Evolutionary conservation across 2,888 invertebrate genomes (phyloP).

Genomic region (Vanessa cardui): DNA sequence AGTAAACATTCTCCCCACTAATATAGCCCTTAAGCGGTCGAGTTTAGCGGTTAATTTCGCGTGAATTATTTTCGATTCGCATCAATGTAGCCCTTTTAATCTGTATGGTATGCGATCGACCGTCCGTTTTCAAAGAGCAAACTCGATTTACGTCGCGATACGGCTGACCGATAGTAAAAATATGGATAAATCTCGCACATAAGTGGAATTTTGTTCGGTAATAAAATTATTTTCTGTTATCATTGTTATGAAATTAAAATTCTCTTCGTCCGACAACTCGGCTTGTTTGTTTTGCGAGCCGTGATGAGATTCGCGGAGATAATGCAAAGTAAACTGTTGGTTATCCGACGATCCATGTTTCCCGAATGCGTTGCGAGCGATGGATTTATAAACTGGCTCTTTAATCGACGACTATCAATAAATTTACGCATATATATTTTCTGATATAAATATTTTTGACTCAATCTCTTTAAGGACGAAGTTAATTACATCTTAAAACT

Average conservation of each 20-base stretch:
- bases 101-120: conserved; percentile 13
- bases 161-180: conserved; percentile 27
- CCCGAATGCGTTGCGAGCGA: not conserved
- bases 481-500: no score
- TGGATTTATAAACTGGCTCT: no score
- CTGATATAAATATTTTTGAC: no score
- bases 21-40: not conserved
- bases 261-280: conserved; percentile 10
- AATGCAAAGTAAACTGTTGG: conserved; percentile 6
- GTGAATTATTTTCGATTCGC: not conserved
- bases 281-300: conserved; percentile 5
- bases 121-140: conserved; percentile 23
- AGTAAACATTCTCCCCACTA: not conserved
- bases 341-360: not conserved
- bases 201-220: conserved; percentile 24
- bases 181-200: conserved; percentile 28
- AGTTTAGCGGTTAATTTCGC: not conserved
- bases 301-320: conserved; percentile 1
- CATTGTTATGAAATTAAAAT: conserved; percentile 22
- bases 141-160: conserved; percentile 28
- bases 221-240: conserved; percentile 30
- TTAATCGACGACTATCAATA: not conserved
- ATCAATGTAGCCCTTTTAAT: not conserved
- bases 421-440: not conserved
- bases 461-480: no score